Evolutionary conservation across 2,888 invertebrate species (phyloP).

Genomic region (Cosmorhoe ocellata): DNA sequence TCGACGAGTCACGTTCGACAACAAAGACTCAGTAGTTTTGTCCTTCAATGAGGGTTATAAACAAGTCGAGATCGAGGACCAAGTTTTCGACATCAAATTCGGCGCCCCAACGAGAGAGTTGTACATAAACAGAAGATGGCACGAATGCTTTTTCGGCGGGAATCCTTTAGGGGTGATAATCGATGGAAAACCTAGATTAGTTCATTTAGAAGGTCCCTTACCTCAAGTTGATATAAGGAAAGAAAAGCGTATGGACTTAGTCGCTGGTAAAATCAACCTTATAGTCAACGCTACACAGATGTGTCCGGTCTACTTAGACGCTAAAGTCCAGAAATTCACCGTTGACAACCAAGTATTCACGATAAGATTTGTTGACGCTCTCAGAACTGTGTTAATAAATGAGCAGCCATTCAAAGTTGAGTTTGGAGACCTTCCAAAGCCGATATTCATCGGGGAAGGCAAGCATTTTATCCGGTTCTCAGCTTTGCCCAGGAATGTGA

Average conservation of each 20-base stretch:
- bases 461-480: conserved; percentile 92
- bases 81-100: conserved; percentile 89
- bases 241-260: conserved; percentile 88
- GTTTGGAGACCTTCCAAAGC: conserved; percentile 92
- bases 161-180: conserved; percentile 91
- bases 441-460: conserved; percentile 87
- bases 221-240: conserved; percentile 97
- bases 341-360: conserved; percentile 88
- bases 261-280: conserved; percentile 91
- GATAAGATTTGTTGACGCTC: conserved; percentile 90
- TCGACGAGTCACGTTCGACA: conserved; percentile 88
- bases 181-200: conserved; percentile 87
- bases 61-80: conserved; percentile 88
- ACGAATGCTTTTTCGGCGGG: conserved; percentile 96
- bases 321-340: conserved; percentile 90
- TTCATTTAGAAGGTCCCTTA: conserved; percentile 94
- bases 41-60: conserved; percentile 87
- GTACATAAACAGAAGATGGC: conserved; percentile 93
- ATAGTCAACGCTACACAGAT: conserved; percentile 91
- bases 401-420: conserved; percentile 90
- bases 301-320: conserved; percentile 91
- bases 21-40: conserved; percentile 86
- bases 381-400: conserved; percentile 90
- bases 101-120: conserved; percentile 96
- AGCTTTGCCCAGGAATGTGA: conserved; percentile 87